Percentiles rank a stretch among this genome's conserved stretches.
phyloP scores from a whole-genome alignment of 1,140 invertebrate genomes.

The Cyclina sinensis region DNA sequence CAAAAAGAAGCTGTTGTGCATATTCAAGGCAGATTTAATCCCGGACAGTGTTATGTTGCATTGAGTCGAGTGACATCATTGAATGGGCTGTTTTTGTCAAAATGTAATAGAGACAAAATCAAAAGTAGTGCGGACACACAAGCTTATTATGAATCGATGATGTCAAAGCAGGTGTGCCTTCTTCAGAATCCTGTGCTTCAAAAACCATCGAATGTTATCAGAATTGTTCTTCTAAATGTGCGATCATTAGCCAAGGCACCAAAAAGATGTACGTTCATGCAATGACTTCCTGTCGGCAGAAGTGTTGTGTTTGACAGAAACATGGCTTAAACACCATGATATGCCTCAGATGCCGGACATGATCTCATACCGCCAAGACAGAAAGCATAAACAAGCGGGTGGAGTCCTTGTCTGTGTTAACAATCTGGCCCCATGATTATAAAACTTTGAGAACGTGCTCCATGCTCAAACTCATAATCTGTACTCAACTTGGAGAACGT shows the following conservation, averaged over 20 bases:
- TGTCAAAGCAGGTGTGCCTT: neutral
- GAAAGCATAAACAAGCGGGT: constrained; percentile 16
- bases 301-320: constrained; percentile 31
- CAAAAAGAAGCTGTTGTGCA: neutral
- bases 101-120: constrained; percentile 14
- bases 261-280: neutral
- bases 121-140: neutral
- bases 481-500: too few relatives aligned
- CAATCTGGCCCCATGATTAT: too few relatives aligned
- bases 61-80: constrained; percentile 35
- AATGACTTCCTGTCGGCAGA: neutral
- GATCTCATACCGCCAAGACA: neutral
- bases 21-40: constrained; percentile 21
- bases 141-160: neutral
- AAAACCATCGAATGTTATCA: neutral
- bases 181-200: constrained; percentile 3
- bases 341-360: neutral
- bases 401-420: constrained; percentile 41
- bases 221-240: neutral
- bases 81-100: constrained; percentile 8
- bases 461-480: too few relatives aligned
- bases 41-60: constrained; percentile 32
- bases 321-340: constrained; percentile 13
- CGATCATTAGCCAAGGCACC: neutral
- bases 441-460: too few relatives aligned